phyloP scores from a whole-genome alignment of 1,140 invertebrate species.

The Daktulosphaira vitifoliae region DNA sequence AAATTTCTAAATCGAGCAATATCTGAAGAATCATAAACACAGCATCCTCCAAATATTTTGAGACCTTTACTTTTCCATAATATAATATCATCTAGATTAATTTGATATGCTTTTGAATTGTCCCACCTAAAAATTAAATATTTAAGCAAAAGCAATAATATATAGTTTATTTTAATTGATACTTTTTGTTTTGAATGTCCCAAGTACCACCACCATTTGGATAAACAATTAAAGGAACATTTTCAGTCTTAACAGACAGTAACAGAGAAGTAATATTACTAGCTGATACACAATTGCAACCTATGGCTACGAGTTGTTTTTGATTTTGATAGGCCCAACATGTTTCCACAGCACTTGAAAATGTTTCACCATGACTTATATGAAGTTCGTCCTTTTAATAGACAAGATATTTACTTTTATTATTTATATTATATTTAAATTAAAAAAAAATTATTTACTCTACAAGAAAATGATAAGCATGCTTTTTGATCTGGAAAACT shows the following conservation, averaged over 20 bases:
- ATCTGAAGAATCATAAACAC: background rate
- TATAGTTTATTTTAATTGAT: background rate
- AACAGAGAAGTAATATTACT: slow-evolving; percentile 51
- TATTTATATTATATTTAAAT: background rate
- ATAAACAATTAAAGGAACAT: slow-evolving; percentile 57
- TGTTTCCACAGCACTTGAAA: slow-evolving; percentile 51
- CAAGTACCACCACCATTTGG: slow-evolving; percentile 59
- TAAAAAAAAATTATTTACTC: slow-evolving; percentile 46
- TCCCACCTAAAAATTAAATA: slow-evolving; percentile 1
- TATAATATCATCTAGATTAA: background rate
- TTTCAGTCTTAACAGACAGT: slow-evolving; percentile 45
- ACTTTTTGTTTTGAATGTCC: slow-evolving; percentile 34
- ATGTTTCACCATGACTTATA: slow-evolving; percentile 65
- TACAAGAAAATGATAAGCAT: slow-evolving; percentile 78
- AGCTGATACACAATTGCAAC: slow-evolving; percentile 76
- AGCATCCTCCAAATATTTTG: slow-evolving; percentile 24
- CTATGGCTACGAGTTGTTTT: slow-evolving; percentile 65
- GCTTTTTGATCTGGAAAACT: slow-evolving; percentile 63
- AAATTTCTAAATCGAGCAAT: slow-evolving; percentile 4
- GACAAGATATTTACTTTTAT: background rate
- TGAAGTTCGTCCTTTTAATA: slow-evolving; percentile 51
- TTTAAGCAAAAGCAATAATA: background rate
- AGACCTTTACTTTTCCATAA: slow-evolving; percentile 2
- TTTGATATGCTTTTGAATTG: background rate
- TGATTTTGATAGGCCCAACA: slow-evolving; percentile 51